A percentile compares a stretch with the other conserved stretches of the same genome.
Evolutionary conservation across 2,888 invertebrate species (phyloP).

Genomic region (Disparrhopalites patrizii): DNA sequence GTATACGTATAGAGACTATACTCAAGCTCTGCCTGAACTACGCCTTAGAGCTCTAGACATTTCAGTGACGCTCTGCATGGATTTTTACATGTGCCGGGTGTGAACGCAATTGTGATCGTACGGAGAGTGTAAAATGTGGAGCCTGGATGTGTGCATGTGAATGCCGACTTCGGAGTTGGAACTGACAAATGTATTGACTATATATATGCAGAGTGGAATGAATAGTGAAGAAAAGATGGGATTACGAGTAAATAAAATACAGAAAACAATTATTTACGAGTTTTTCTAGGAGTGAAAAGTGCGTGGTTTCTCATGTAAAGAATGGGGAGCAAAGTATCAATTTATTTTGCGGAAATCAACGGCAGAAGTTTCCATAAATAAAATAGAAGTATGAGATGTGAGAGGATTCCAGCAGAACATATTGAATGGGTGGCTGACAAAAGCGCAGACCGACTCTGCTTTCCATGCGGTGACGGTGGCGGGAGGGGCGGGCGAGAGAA

Average conservation of each 20-base stretch:
- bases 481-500: neutral
- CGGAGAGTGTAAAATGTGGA: no score
- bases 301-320: neutral
- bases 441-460: neutral
- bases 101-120: no score
- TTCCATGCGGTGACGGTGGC: neutral
- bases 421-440: neutral
- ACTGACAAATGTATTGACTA: no score
- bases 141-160: no score
- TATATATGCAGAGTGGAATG: neutral
- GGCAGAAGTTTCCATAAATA: constrained; percentile 5
- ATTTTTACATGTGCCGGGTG: no score
- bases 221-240: neutral
- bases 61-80: no score
- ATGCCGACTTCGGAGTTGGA: no score
- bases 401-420: neutral
- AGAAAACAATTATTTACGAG: neutral
- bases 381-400: neutral
- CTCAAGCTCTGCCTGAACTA: no score
- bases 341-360: constrained; percentile 5
- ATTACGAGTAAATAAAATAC: neutral
- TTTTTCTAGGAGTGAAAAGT: neutral
- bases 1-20: no score
- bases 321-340: neutral
- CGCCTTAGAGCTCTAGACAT: no score